These are phyloP conservation scores for Athripsodes cinereus DNA, from an alignment of 2,888 invertebrate genomes.

Conservation along the genomic window DNA sequence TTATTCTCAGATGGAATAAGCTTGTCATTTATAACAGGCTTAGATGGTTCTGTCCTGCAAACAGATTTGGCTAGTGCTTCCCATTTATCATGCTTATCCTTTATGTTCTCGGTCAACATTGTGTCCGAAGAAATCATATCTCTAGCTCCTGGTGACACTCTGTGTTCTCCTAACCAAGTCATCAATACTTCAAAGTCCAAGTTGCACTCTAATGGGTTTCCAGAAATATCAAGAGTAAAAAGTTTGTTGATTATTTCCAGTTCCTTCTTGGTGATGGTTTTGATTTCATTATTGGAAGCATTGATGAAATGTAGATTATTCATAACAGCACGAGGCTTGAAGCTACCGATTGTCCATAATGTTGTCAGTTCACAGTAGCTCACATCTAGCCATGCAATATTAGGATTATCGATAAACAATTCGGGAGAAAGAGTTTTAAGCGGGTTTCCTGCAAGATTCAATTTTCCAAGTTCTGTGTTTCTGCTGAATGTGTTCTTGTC, in stretches of 20 bases:
- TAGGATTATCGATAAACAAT: conserved; percentile 57
- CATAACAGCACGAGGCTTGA: conserved; percentile 42
- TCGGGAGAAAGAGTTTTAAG: conserved; percentile 59
- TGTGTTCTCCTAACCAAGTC: conserved; percentile 54
- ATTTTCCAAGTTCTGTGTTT: conserved; percentile 57
- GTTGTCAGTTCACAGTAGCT: conserved; percentile 62
- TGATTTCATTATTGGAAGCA: conserved; percentile 55
- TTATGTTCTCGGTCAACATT: conserved; percentile 39
- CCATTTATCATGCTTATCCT: conserved; percentile 43
- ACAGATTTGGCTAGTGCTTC: conserved; percentile 44
- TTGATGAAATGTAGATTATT: conserved; percentile 53
- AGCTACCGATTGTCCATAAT: conserved; percentile 56
- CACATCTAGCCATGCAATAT: conserved; percentile 61
- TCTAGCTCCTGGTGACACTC: conserved; percentile 50
- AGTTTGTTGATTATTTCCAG: conserved; percentile 53
- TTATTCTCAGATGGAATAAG: neutral
- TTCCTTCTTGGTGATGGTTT: conserved; percentile 52
- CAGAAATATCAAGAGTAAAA: conserved; percentile 54
- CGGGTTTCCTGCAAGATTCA: conserved; percentile 69
- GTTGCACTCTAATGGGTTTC: conserved; percentile 64
- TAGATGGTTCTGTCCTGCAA: conserved; percentile 35
- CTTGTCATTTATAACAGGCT: conserved; percentile 1
- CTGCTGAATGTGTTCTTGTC: conserved; percentile 59
- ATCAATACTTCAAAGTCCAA: conserved; percentile 62
- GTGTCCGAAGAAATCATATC: conserved; percentile 41